Conservation (phyloP, 2,888 invertebrate genomes). For the Archaeoteleia sp. region DNA sequence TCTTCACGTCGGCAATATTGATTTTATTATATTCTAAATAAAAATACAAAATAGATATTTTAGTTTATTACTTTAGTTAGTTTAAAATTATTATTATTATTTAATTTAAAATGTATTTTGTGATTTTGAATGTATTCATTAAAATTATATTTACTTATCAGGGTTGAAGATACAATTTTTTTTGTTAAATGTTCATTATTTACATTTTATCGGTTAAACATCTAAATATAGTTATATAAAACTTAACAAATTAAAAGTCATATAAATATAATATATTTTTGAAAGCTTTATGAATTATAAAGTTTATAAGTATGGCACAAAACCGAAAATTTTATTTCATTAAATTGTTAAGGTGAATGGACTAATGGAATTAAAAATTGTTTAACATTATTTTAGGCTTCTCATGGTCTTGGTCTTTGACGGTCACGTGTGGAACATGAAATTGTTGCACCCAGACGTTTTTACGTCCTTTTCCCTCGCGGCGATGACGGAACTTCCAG, state of each 20-base stretch:
- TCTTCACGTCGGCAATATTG: background rate
- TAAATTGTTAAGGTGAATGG: constrained; percentile 3
- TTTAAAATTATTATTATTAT: too few species aligned
- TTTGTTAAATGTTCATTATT: too few species aligned
- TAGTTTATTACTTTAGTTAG: too few species aligned
- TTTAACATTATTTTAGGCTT: constrained; percentile 76
- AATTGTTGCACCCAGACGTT: constrained; percentile 86
- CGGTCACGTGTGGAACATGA: constrained; percentile 91
- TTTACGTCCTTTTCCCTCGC: constrained; percentile 91
- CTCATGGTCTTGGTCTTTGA: constrained; percentile 91
- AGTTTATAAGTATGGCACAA: background rate
- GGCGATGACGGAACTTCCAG: constrained; percentile 88
- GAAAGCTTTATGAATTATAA: background rate
- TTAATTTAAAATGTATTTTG: too few species aligned
- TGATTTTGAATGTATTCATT: too few species aligned
- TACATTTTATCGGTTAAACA: too few species aligned
- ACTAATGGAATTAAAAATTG: too few species aligned
- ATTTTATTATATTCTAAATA: background rate
- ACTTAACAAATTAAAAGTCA: too few species aligned
- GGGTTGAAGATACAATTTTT: too few species aligned
- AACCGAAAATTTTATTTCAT: background rate
- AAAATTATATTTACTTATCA: too few species aligned
- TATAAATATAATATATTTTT: too few species aligned
- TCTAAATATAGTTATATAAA: too few species aligned
- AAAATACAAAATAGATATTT: background rate